Percentiles rank a stretch among this genome's conserved stretches.
phyloP scores from a whole-genome alignment of 2,797 vertebrate genomes.

The Trichosurus vulpecula region DNA sequence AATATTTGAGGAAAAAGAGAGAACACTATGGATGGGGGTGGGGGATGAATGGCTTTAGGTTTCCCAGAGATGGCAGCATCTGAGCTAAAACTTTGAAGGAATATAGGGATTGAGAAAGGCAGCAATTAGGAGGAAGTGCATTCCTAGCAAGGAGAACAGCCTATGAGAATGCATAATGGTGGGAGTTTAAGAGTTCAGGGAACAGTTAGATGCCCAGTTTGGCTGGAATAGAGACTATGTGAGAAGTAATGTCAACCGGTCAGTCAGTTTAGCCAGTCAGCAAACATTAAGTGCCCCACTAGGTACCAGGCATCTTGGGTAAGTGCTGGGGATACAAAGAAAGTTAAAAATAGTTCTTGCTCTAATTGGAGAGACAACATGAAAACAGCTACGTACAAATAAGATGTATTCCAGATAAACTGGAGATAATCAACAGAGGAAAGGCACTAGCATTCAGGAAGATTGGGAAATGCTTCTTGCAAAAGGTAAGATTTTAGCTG shows the following conservation, averaged over 20 bases:
- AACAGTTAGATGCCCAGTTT: background rate
- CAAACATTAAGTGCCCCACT: background rate
- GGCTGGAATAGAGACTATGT: background rate
- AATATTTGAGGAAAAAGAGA: background rate
- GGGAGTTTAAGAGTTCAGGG: background rate
- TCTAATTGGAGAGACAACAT: background rate
- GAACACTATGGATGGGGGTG: background rate
- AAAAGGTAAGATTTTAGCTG: background rate
- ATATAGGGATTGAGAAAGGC: background rate
- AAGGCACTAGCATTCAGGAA: background rate
- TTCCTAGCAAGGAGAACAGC: background rate
- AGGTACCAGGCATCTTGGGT: background rate
- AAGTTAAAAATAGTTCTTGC: background rate
- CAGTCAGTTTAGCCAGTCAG: background rate
- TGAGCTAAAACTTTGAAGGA: background rate
- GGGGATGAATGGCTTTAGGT: too few species aligned
- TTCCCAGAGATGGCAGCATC: background rate
- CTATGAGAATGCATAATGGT: background rate
- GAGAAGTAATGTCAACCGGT: background rate
- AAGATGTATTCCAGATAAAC: background rate
- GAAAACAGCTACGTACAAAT: background rate
- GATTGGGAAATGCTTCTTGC: background rate
- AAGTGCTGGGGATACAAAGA: background rate
- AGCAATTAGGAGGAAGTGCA: background rate
- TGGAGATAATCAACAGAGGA: background rate